Base-by-base conservation (phyloP, 2,113 vertebrate species). In the Pterocles burchelli region DNA sequence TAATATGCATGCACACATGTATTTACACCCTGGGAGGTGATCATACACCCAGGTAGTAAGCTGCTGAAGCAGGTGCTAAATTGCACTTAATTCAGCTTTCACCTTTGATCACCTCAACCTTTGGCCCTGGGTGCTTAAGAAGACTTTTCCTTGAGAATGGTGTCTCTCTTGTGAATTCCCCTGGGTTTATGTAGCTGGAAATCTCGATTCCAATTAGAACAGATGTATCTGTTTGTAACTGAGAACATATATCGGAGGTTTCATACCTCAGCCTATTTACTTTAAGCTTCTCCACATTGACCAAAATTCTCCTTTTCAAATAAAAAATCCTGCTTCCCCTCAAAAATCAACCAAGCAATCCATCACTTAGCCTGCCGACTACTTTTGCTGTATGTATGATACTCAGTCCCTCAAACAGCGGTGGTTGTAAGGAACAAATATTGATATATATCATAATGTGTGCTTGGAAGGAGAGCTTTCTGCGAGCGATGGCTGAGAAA, bases 121-220 rank as follows among this genome's bases (percentile, higher is more conserved):
- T 78, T 81, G 58, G 73, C 41, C 80, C 76, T 43, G 22, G 17
- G 38, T 59, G 48, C 48, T 93, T 59, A 89, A 77, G 82, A 83
- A 43, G 26, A 33, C 33, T 81, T 86, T 77, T 88, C 38, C 65
- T 83, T 0, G 0, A 73, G 38, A 84, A 41, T 15, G 76, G n/a
- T 21, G 22, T 89, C 79, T 90, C 57, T 48, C 26, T 61, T 92
- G 45, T 5, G 3, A 54, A 38, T 92, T 86, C 76, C 31, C 20
- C 16, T 68, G 83, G 73, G 85, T 79, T 52, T 93, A 34, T 0
- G 0, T 38, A 65, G 57, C 79, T 90, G 76, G 57, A 86, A 90
- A 61, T 77, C 73, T 84, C 52, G 63, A 15, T 33, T 85, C 72
- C 55, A 91, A 92, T 95, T 90, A 91, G 68, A 89, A 78, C 48